These are phyloP conservation scores for Coleophora flavipennella DNA, from an alignment of 2,888 invertebrate genomes.

Conservation along the genomic window DNA sequence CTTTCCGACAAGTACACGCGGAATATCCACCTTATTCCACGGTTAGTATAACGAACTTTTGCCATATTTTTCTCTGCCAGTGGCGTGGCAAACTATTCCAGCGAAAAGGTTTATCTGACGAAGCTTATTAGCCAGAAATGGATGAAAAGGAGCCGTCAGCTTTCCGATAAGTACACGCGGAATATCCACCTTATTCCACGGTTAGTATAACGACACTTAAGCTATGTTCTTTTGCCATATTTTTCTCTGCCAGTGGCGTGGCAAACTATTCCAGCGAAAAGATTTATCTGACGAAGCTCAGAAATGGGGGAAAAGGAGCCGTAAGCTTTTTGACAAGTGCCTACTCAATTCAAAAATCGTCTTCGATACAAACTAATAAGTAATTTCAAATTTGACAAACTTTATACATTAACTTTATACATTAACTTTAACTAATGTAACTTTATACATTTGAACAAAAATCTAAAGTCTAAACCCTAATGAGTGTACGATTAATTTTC, in stretches of 20 bases:
- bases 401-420: too few species aligned
- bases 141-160: slow-evolving; percentile 65
- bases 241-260: slow-evolving; percentile 73
- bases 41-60: slow-evolving; percentile 34
- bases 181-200: slow-evolving; percentile 43
- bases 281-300: slow-evolving; percentile 71
- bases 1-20: slow-evolving; percentile 58
- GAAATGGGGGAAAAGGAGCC: slow-evolving; percentile 58
- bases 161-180: slow-evolving; percentile 57
- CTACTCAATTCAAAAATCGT: too few species aligned
- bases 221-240: too few species aligned
- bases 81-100: slow-evolving; percentile 74
- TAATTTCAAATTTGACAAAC: too few species aligned
- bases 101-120: slow-evolving; percentile 71
- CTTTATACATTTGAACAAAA: too few species aligned
- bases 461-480: too few species aligned
- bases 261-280: slow-evolving; percentile 74
- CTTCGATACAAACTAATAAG: too few species aligned
- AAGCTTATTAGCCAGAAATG: slow-evolving; percentile 60
- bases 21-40: slow-evolving; percentile 47
- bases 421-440: too few species aligned
- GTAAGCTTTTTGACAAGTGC: slow-evolving; percentile 63
- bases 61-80: slow-evolving; percentile 72
- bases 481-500: too few species aligned
- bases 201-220: slow-evolving; percentile 34